Base-by-base conservation (phyloP, 2,888 invertebrate species). In the Nomada hirtipes region DNA sequence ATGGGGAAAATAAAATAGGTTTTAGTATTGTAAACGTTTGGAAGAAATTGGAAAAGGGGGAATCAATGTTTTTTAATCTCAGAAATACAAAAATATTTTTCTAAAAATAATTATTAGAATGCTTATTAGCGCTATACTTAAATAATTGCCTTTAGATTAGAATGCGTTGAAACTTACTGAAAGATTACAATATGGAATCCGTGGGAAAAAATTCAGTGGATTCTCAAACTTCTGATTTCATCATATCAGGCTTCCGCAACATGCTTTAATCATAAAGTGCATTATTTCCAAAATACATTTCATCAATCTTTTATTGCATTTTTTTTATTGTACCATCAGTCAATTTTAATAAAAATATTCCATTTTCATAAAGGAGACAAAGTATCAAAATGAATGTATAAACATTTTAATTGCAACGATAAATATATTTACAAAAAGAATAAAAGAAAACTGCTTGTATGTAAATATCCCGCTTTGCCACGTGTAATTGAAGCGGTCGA, bases 131-230 rank as follows among this genome's bases (percentile, higher is more conserved):
- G 36, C 36, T 9, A 36, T 36, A 36, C 36, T 36, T 36, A 36
- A 0, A 7, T 36, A 7, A 36, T 1, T 13, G n/a, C 36, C 47
- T 20, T 42, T 23, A 64, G 23, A 15, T 57, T 2, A 3, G 23
- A 36, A 63, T 18, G n/a, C 7, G n/a, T 23, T 36, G 7, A n/a
- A 61, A 0, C 20, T 36, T 2, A 4, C 42, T 55, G n/a, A 79
- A 47, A 76, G 53, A 52, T 23, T 18, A 52, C 13, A 50, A 67
- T 53, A 73, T 65, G 57, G 20, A 36, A 67, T 77, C 64, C 65
- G 60, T 61, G 36, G 36, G 7, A 36, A 36, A 36, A 7, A 7
- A 9, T 76, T 70, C n/a, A 13, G 15, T 42, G 53, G 23, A 60
- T 47, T 60, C 36, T 50, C 9, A 10, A 55, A 59, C 57, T 72